Evolutionary conservation across 1,140 invertebrate species (phyloP).

Genomic region (Metopolophium dirhodum): DNA sequence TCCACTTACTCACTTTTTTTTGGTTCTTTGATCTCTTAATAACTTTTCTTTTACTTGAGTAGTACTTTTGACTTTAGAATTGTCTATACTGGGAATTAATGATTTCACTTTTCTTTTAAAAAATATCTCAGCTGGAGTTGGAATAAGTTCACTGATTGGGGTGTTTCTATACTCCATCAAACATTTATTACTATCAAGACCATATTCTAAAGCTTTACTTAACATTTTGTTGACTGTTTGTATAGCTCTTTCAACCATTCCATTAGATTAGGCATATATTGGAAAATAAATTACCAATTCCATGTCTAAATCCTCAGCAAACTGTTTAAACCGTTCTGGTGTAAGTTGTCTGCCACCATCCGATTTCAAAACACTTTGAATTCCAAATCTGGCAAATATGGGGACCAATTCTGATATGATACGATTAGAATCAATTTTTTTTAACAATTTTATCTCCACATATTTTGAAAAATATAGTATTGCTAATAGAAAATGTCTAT

Average conservation of each 20-base stretch:
- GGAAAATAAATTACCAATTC: not conserved
- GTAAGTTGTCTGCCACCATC: not conserved
- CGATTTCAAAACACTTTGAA: not conserved
- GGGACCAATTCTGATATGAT: not conserved
- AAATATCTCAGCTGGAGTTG: not conserved
- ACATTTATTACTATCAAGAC: not conserved
- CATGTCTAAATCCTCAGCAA: not conserved
- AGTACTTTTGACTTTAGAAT: not conserved
- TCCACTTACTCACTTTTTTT: not conserved
- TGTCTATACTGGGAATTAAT: not conserved
- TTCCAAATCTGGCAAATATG: not conserved
- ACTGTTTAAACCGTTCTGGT: not conserved
- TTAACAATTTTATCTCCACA: not conserved
- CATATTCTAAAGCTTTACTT: not conserved
- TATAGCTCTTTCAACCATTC: not conserved
- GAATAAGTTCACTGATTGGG: not conserved
- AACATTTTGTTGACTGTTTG: constrained; percentile 2
- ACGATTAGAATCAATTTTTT: not conserved
- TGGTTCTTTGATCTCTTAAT: not conserved
- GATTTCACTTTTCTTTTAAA: not conserved
- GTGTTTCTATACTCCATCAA: not conserved
- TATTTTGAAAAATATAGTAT: not conserved
- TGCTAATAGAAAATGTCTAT: not conserved
- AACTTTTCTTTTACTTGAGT: not conserved
- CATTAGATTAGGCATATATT: not conserved